phyloP scores from a whole-genome alignment of 2,888 invertebrate genomes.

The Thera britannica region DNA sequence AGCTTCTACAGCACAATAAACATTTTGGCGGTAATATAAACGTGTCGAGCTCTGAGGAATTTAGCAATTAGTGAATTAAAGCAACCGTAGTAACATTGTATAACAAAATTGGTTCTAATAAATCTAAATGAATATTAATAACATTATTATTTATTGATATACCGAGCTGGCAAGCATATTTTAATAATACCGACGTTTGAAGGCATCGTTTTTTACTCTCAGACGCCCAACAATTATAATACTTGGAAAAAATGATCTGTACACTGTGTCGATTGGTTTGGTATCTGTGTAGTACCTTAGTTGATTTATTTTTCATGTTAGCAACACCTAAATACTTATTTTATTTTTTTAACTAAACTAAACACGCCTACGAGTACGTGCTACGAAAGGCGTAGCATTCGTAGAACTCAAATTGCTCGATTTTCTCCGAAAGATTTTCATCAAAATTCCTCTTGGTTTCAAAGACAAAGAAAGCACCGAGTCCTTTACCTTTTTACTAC shows the following conservation, averaged over 20 bases:
- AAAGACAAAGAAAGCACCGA: conserved; percentile 2
- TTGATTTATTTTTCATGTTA: too few relatives aligned
- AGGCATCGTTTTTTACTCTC: too few relatives aligned
- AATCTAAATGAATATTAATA: too few relatives aligned
- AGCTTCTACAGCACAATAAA: conserved; percentile 1
- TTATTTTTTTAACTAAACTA: neutral
- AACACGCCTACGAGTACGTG: conserved; percentile 1
- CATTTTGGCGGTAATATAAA: neutral
- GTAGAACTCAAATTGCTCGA: neutral
- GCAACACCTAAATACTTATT: too few relatives aligned
- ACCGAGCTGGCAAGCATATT: too few relatives aligned
- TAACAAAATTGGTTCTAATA: neutral
- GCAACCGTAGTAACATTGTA: neutral
- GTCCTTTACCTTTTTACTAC: conserved; percentile 1
- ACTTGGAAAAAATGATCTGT: too few relatives aligned
- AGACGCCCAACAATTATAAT: too few relatives aligned
- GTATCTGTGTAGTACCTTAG: too few relatives aligned
- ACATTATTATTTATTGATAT: too few relatives aligned
- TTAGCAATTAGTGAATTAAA: neutral
- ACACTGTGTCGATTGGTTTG: too few relatives aligned
- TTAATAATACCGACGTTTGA: too few relatives aligned
- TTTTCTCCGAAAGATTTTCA: neutral
- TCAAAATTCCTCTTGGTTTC: conserved; percentile 3
- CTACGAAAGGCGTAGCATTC: conserved; percentile 4
- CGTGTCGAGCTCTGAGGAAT: neutral